phyloP scores from a whole-genome alignment of 2,888 invertebrate genomes.

The Sminthurinus aureus region DNA sequence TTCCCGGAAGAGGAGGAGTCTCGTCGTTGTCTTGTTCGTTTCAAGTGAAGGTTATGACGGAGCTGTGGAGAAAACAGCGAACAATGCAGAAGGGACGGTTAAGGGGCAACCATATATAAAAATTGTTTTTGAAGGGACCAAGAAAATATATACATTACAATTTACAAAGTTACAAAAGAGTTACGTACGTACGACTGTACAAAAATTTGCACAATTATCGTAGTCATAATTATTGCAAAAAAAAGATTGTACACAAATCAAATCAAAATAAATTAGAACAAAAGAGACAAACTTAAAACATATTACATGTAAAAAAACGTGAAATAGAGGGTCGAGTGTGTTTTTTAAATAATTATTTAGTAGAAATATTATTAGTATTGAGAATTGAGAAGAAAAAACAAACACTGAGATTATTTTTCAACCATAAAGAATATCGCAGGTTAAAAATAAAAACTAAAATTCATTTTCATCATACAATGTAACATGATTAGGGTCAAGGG shows the following conservation, averaged over 20 bases:
- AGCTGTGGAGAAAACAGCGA: constrained; percentile 64
- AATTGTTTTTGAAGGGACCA: neutral
- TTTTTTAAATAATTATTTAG: neutral
- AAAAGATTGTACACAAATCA: neutral
- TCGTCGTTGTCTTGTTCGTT: constrained; percentile 96
- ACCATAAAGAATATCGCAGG: neutral
- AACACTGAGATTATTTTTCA: neutral
- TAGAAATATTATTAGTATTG: neutral
- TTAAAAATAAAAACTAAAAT: no score
- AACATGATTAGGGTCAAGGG: neutral
- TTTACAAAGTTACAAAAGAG: constrained; percentile 14
- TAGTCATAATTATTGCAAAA: neutral
- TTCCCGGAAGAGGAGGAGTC: constrained; percentile 87
- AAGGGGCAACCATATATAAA: constrained; percentile 29
- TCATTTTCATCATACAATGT: no score
- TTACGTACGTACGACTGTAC: constrained; percentile 4
- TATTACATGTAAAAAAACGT: neutral
- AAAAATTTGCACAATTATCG: neutral
- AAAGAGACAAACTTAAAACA: constrained; percentile 8
- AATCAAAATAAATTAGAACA: neutral
- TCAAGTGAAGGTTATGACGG: constrained; percentile 94
- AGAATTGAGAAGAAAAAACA: neutral
- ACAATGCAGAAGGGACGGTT: constrained; percentile 64
- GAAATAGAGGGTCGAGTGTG: neutral
- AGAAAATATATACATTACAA: constrained; percentile 3